Evolutionary conservation across 2,888 invertebrate species (phyloP).

Genomic region (Netelia fuscicornis): DNA sequence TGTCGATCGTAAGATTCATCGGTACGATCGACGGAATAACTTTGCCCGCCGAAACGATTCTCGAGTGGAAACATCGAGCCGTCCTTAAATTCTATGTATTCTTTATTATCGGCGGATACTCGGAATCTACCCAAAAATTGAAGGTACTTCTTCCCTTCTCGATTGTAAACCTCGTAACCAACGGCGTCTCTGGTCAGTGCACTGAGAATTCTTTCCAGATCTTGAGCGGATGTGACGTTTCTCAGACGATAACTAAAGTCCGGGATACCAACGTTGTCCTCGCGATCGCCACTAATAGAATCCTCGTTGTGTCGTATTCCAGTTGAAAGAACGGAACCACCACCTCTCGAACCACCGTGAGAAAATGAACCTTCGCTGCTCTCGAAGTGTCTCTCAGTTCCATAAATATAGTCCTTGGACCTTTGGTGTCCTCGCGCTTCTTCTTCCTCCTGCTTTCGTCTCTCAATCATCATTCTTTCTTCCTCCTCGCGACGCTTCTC

Average conservation of each 20-base stretch:
- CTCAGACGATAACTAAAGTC: conserved; percentile 73
- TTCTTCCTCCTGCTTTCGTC: conserved; percentile 70
- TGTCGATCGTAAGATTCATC: conserved; percentile 62
- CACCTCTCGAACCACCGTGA: conserved; percentile 29
- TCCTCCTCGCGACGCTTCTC: conserved; percentile 64
- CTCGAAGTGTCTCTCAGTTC: conserved; percentile 74
- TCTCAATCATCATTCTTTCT: conserved; percentile 64
- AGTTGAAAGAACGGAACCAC: conserved; percentile 58
- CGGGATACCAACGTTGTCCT: conserved; percentile 72
- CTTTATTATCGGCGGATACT: conserved; percentile 72
- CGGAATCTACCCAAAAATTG: conserved; percentile 77
- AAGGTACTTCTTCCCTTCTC: conserved; percentile 76
- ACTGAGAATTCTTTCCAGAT: conserved; percentile 75
- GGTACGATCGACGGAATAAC: conserved; percentile 64
- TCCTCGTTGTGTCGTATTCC: conserved; percentile 57
- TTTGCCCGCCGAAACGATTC: conserved; percentile 74
- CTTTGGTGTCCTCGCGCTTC: conserved; percentile 17
- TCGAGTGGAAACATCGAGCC: conserved; percentile 77
- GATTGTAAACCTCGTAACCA: conserved; percentile 73
- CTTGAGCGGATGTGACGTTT: conserved; percentile 74
- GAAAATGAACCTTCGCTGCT: conserved; percentile 23
- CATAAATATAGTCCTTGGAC: conserved; percentile 73
- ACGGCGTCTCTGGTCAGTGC: conserved; percentile 72
- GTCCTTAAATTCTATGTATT: conserved; percentile 79
- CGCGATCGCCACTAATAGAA: conserved; percentile 76